Percentiles rank a stretch among this genome's conserved stretches.
These are phyloP conservation scores for Drosophila seclusa DNA, from an alignment of 2,888 invertebrate genomes.

Conservation along the genomic window DNA sequence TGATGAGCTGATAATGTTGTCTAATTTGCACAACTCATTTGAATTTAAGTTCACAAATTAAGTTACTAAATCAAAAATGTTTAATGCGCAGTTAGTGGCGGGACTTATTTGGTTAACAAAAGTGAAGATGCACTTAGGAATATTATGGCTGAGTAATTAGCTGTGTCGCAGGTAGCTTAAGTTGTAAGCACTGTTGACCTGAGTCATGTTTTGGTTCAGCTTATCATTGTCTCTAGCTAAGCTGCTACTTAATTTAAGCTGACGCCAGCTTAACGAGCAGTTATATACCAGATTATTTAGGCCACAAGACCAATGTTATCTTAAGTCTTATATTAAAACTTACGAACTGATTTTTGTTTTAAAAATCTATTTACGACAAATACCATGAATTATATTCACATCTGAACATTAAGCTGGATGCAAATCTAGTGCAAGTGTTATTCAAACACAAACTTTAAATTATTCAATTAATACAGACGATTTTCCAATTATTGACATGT, in stretches of 20 bases:
- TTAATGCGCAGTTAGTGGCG: background rate
- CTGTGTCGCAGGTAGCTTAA: conserved; percentile 3
- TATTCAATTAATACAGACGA: too few relatives aligned
- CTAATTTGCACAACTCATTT: conserved; percentile 21
- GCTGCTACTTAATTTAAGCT: background rate
- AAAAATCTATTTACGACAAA: background rate
- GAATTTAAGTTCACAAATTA: background rate
- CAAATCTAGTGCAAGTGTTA: background rate
- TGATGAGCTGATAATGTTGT: conserved; percentile 6
- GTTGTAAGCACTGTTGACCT: background rate
- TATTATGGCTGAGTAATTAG: background rate
- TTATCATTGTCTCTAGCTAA: background rate
- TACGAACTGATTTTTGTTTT: background rate
- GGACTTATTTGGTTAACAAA: background rate
- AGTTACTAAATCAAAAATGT: conserved; percentile 4
- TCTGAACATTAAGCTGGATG: background rate
- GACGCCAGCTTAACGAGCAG: conserved; percentile 12
- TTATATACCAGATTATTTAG: background rate
- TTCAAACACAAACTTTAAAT: background rate
- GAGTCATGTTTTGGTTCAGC: background rate
- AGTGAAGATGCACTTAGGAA: background rate
- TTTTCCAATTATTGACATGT: background rate
- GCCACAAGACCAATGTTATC: background rate
- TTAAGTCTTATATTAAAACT: background rate
- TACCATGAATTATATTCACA: background rate